Conservation (phyloP, 2,113 vertebrate species). For the Siphamia tubifer region DNA sequence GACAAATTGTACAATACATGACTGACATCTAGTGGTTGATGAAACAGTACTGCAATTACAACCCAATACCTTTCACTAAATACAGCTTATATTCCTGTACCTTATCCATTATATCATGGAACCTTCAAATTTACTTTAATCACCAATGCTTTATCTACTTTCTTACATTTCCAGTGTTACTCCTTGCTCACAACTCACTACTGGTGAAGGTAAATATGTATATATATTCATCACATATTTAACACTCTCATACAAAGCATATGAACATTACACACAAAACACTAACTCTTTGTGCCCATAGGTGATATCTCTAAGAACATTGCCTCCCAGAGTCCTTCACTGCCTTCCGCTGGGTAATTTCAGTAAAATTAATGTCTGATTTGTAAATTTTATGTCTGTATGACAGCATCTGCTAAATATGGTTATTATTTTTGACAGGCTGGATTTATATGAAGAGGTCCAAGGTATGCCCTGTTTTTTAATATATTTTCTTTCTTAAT, state of each 20-base stretch:
- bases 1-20: too few relatives aligned
- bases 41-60: too few relatives aligned
- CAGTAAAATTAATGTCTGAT: too few relatives aligned
- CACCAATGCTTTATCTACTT: too few relatives aligned
- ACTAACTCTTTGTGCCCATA: too few relatives aligned
- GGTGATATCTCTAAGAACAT: constrained; percentile 78
- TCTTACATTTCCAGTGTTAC: not conserved
- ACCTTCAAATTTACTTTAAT: not conserved
- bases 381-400: not conserved
- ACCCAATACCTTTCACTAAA: too few relatives aligned
- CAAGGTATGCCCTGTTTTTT: constrained; percentile 62
- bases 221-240: not conserved
- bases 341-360: constrained; percentile 59
- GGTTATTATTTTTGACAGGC: constrained; percentile 64
- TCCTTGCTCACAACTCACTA: not conserved
- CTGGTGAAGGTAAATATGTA: not conserved
- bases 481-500: too few relatives aligned
- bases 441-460: constrained; percentile 84
- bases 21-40: too few relatives aligned
- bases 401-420: not conserved
- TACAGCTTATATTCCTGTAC: too few relatives aligned
- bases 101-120: too few relatives aligned
- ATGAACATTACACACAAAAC: too few relatives aligned
- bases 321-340: constrained; percentile 60
- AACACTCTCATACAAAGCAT: not conserved